A percentile compares a stretch with the other conserved stretches of the same genome.
Evolutionary conservation across 2,113 vertebrate genomes (phyloP).

Genomic region (Cyphomyrus plagiostoma): DNA sequence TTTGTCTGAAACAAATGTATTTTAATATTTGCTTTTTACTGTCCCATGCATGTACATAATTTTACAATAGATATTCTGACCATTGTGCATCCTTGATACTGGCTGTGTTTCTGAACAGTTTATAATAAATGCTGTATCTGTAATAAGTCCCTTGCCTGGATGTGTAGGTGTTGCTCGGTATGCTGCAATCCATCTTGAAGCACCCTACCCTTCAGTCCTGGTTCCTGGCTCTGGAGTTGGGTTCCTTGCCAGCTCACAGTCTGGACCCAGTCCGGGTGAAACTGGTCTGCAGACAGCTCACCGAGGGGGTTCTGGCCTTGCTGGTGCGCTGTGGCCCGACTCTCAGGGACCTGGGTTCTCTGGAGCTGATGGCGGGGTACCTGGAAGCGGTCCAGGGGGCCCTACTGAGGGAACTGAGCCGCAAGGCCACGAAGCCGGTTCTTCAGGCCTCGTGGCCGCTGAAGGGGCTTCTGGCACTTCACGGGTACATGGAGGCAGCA

Average conservation of each 20-base stretch:
- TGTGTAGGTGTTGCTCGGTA: constrained; percentile 63
- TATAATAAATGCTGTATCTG: neutral
- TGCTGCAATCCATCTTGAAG: constrained; percentile 65
- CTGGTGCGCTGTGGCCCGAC: constrained; percentile 53
- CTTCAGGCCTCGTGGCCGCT: constrained; percentile 53
- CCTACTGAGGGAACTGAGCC: constrained; percentile 63
- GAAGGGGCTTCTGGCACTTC: constrained; percentile 67
- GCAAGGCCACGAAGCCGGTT: neutral
- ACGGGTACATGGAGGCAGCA: constrained; percentile 60
- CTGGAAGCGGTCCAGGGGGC: constrained; percentile 55
- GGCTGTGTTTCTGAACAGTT: neutral
- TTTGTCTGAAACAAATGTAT: neutral
- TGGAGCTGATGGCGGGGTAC: constrained; percentile 58
- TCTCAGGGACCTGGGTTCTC: constrained; percentile 45
- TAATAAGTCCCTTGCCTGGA: neutral
- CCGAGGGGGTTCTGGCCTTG: constrained; percentile 55
- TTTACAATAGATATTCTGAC: neutral
- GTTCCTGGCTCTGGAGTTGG: constrained; percentile 79
- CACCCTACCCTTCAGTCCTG: constrained; percentile 78
- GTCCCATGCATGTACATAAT: neutral
- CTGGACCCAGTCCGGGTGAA: constrained; percentile 72
- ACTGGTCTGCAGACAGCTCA: constrained; percentile 65
- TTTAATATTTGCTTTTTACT: neutral
- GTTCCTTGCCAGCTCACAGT: constrained; percentile 60
- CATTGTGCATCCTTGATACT: neutral